phyloP scores from a whole-genome alignment of 2,888 invertebrate species.

The Caenorhabditis wallacei region DNA sequence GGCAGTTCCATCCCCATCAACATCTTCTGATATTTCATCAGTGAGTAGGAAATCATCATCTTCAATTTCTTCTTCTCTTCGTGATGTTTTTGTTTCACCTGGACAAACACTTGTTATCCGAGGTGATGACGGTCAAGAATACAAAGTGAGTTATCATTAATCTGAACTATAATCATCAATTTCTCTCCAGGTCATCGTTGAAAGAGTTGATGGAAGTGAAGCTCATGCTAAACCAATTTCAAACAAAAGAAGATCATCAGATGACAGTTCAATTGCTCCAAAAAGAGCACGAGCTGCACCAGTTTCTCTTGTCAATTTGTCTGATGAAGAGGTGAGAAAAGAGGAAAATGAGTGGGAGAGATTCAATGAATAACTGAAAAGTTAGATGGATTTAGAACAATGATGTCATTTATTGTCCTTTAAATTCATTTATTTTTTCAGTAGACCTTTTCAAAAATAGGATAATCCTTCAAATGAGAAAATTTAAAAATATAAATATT shows the following conservation, averaged over 20 bases:
- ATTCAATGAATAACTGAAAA: slow-evolving; percentile 27
- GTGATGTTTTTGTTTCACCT: slow-evolving; percentile 53
- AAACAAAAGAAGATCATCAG: slow-evolving; percentile 33
- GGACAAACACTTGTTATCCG: slow-evolving; percentile 64
- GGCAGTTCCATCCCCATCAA: slow-evolving; percentile 51
- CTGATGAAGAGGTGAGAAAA: slow-evolving; percentile 46
- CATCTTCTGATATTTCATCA: slow-evolving; percentile 56
- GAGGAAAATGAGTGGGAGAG: neutral
- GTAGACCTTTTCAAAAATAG: neutral
- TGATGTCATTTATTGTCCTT: slow-evolving; percentile 7
- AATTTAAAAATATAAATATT: no score
- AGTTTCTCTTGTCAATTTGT: slow-evolving; percentile 71
- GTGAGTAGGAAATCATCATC: slow-evolving; percentile 56
- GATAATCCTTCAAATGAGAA: no score
- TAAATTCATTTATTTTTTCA: neutral
- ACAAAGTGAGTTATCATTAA: slow-evolving; percentile 48
- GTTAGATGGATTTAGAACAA: slow-evolving; percentile 6
- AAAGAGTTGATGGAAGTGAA: slow-evolving; percentile 44
- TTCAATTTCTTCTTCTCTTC: slow-evolving; percentile 33
- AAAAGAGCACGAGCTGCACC: slow-evolving; percentile 69
- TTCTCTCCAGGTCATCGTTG: slow-evolving; percentile 50
- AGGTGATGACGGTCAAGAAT: slow-evolving; percentile 72
- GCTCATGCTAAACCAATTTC: slow-evolving; percentile 2
- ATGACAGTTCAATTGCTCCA: slow-evolving; percentile 38
- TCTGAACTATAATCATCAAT: neutral